phyloP scores from a whole-genome alignment of 30 jellyfish, hydroid and myxozoan species.

The Aurelia sp. region DNA sequence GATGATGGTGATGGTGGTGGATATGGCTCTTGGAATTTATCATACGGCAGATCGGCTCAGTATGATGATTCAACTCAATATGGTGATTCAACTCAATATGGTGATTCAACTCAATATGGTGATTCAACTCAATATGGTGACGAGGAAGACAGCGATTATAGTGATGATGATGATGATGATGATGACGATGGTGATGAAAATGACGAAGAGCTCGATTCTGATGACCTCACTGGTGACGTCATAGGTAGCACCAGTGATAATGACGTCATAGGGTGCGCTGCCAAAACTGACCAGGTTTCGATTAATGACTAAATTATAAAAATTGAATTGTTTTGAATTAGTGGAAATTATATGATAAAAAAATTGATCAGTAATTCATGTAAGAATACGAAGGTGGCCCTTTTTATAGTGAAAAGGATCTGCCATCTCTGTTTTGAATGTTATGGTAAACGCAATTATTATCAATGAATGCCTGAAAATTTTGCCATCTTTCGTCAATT shows the following conservation, averaged over 20 bases:
- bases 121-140: conserved; percentile 26
- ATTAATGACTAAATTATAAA: no score
- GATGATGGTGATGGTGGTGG: conserved; percentile 67
- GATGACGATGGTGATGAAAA: conserved; percentile 57
- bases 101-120: conserved; percentile 15
- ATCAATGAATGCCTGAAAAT: no score
- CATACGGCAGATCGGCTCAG: conserved; percentile 49
- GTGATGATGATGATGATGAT: conserved; percentile 60
- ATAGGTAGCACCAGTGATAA: background rate
- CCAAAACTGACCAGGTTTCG: background rate
- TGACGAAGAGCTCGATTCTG: conserved; percentile 20
- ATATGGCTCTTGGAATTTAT: conserved; percentile 11
- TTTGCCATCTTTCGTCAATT: no score
- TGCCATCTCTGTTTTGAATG: no score
- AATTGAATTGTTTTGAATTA: no score
- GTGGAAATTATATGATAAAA: no score
- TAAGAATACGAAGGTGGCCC: no score
- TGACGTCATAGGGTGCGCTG: conserved; percentile 13
- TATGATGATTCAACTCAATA: conserved; percentile 1
- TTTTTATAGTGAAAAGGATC: no score
- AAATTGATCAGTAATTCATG: no score
- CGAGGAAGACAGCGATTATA: conserved; percentile 66
- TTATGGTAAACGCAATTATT: no score
- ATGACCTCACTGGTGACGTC: background rate
- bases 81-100: conserved; percentile 48